phyloP scores from a whole-genome alignment of 2,888 invertebrate species.

The Meliscaeva auricollis region DNA sequence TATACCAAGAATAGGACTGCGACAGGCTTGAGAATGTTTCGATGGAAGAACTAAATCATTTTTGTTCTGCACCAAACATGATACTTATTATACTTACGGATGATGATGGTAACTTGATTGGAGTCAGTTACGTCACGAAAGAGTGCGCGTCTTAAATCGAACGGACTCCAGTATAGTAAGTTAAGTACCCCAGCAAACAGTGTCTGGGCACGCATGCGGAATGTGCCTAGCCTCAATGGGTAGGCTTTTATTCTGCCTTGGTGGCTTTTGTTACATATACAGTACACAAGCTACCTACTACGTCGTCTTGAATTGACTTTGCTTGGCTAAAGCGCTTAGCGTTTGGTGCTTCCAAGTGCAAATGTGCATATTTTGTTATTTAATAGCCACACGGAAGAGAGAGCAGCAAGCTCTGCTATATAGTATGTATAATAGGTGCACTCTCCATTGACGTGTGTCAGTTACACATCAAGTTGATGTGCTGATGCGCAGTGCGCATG shows the following conservation, averaged over 20 bases:
- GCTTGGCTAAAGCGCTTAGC: not conserved
- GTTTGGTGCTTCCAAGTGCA: constrained; percentile 47
- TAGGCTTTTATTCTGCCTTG: constrained; percentile 34
- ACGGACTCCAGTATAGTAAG: constrained; percentile 22
- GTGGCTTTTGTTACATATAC: not conserved
- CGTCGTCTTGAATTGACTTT: not conserved
- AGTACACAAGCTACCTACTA: not conserved
- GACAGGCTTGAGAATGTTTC: constrained; percentile 8
- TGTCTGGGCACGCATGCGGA: constrained; percentile 69
- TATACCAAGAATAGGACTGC: not conserved
- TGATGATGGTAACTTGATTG: constrained; percentile 53
- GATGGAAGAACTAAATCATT: not conserved
- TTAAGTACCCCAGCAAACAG: constrained; percentile 11
- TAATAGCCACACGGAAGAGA: constrained; percentile 71
- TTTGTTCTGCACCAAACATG: not conserved
- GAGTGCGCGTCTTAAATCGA: constrained; percentile 58
- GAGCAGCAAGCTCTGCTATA: no score
- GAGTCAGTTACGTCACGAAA: constrained; percentile 70
- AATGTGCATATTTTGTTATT: constrained; percentile 69
- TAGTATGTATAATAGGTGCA: constrained; percentile 45
- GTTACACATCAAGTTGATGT: constrained; percentile 64
- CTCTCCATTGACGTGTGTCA: constrained; percentile 74
- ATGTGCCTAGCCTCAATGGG: constrained; percentile 31
- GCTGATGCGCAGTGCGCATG: constrained; percentile 55
- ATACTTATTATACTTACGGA: constrained; percentile 2